A percentile compares a stretch with the other conserved stretches of the same genome.
These are phyloP conservation scores for Tribolium freemani DNA, from an alignment of 2,888 invertebrate genomes.

Conservation along the genomic window DNA sequence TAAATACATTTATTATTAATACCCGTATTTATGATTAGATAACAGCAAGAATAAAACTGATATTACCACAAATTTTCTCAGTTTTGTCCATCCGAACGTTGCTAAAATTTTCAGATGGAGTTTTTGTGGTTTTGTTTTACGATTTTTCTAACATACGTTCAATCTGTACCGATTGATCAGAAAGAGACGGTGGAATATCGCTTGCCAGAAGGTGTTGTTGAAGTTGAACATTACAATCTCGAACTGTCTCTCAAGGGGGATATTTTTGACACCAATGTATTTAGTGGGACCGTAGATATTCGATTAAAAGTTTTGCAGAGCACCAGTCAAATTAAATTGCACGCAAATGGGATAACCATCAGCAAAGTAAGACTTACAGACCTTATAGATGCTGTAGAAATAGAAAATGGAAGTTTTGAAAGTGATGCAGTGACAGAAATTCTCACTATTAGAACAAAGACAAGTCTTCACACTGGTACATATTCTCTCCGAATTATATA, in stretches of 20 bases:
- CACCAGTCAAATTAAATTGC: slow-evolving; percentile 28
- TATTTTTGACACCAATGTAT: neutral
- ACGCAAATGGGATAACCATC: neutral
- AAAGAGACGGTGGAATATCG: neutral
- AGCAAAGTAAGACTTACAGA: neutral
- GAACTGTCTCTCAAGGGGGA: neutral
- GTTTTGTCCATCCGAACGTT: no score
- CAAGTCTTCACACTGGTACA: slow-evolving; percentile 17
- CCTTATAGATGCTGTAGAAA: neutral
- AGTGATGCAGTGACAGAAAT: slow-evolving; percentile 45
- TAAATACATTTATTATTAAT: no score
- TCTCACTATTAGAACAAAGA: slow-evolving; percentile 35
- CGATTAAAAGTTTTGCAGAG: neutral
- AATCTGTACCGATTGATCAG: neutral
- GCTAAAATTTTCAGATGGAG: no score
- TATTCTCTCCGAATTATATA: slow-evolving; percentile 49
- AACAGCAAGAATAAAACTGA: no score
- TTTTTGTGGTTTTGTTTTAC: neutral
- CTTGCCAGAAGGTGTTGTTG: slow-evolving; percentile 3
- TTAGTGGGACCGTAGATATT: neutral
- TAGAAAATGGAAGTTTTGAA: neutral
- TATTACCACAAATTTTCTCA: no score
- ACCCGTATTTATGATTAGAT: no score
- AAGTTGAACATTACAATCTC: neutral
- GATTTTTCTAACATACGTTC: neutral